Base-by-base conservation (phyloP, 2,797 vertebrate species). In the Falco biarmicus region DNA sequence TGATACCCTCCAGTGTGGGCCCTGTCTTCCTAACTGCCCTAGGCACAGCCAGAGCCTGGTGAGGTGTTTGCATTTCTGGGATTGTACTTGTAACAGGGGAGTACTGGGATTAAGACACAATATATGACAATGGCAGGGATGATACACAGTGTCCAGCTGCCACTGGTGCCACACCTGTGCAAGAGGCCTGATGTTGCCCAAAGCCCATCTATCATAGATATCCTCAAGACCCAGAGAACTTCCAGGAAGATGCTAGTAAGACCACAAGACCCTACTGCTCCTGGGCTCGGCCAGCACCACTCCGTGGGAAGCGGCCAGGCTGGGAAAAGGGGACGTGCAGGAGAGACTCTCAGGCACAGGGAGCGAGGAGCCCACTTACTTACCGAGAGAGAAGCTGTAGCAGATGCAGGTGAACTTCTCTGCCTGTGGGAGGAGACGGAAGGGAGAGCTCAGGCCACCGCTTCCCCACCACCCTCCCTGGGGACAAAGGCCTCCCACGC, bases 341-440 rank as follows among this genome's bases (percentile, higher is more conserved):
- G 19, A 39, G 32, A 32, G 17, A 71, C 7, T 4, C 10, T 61
- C 2, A 1, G 32, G 34, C 25, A 29, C 1, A 28, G 18, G 5
- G 3, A 31, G 9, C 1, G 0, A 43, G 48, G 37, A 70, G 37
- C 18, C 32, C 9, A 19, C 95, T 93, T 64, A 19, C 95, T 94
- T 64, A 96, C 94, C 90, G 21, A 89, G 37, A 37, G 94, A 96
- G 79, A 96, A 82, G 79, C 75, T 89, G 94, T 96, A 89, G 82
- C 94, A 95, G 50, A 88, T 14, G 4, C 96, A 95, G 83, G 80
- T 77, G 86, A 95, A 24, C 32, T 73, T 96, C 60, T 95, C 56
- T 22, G 43, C 89, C 94, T 96, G 84, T 84, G 26, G 73, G n/a
- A 18, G 10, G 22, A 73, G 53, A 32, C 0, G 18, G 22, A 4